phyloP scores from a whole-genome alignment of 2,888 invertebrate genomes.

The Himalopsyche tibetana region DNA sequence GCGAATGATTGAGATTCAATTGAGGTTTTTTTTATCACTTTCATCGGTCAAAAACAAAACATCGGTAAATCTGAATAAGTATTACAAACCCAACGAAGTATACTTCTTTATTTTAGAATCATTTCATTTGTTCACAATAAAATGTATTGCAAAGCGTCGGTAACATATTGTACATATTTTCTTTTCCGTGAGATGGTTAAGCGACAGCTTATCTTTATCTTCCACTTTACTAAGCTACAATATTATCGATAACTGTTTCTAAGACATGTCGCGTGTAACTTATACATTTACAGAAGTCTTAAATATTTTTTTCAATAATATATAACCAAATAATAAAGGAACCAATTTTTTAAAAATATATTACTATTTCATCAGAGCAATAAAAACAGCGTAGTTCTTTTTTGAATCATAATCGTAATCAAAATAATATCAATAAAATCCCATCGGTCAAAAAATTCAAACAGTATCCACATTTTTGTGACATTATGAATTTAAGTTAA shows the following conservation, averaged over 20 bases:
- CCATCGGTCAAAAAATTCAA: too few relatives aligned
- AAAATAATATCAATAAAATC: too few relatives aligned
- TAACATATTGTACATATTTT: constrained; percentile 10
- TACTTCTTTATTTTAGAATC: not conserved
- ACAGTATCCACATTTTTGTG: too few relatives aligned
- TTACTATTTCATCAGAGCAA: too few relatives aligned
- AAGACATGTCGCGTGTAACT: not conserved
- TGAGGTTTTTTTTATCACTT: not conserved
- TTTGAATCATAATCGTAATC: too few relatives aligned
- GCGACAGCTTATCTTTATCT: constrained; percentile 14
- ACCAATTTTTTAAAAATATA: too few relatives aligned
- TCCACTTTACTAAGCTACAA: constrained; percentile 2
- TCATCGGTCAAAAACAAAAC: constrained; percentile 1
- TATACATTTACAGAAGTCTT: constrained; percentile 14
- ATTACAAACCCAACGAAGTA: not conserved
- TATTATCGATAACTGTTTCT: constrained; percentile 2
- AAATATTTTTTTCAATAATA: not conserved
- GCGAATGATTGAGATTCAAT: too few relatives aligned
- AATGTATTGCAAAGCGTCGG: not conserved
- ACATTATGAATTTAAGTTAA: too few relatives aligned
- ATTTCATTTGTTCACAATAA: not conserved
- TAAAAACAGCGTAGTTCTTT: too few relatives aligned
- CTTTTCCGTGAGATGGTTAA: not conserved
- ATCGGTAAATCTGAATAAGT: not conserved
- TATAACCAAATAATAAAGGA: not conserved